These are phyloP conservation scores for Ceratina australensis DNA, from an alignment of 1,140 invertebrate species.

Conservation along the genomic window DNA sequence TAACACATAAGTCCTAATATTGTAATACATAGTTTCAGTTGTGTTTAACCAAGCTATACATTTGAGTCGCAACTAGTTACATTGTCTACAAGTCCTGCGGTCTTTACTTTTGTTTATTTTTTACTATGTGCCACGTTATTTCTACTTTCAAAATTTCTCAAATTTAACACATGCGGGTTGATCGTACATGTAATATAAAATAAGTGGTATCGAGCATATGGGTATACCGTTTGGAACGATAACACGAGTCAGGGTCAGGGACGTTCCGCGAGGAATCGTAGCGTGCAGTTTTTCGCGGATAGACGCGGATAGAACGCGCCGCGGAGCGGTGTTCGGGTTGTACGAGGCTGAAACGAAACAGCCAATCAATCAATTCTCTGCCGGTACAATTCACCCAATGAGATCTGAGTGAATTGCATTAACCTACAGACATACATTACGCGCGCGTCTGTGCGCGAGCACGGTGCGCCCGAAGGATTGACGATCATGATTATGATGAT, in stretches of 20 bases:
- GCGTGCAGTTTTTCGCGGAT: conserved; percentile 58
- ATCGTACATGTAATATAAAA: no score
- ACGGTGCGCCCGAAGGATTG: conserved; percentile 45
- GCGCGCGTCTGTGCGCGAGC: conserved; percentile 64
- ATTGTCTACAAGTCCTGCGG: no score
- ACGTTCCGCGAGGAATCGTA: conserved; percentile 20
- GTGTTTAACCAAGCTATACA: no score
- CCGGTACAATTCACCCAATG: conserved; percentile 74
- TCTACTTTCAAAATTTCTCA: no score
- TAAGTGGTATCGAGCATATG: neutral
- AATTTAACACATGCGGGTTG: no score
- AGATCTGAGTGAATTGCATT: conserved; percentile 78
- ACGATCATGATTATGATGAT: conserved; percentile 44
- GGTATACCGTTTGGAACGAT: neutral
- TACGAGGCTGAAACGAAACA: conserved; percentile 69
- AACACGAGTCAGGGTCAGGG: conserved; percentile 48
- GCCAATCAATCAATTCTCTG: conserved; percentile 78
- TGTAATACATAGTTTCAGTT: no score
- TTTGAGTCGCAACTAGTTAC: no score
- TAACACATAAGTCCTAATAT: no score
- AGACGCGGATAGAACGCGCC: conserved; percentile 19
- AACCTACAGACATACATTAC: conserved; percentile 79
- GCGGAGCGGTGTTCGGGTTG: conserved; percentile 33
- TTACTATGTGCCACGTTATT: no score
- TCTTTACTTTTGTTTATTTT: no score